Percentiles rank a stretch among this genome's conserved stretches.
Conservation (phyloP, 2,888 invertebrate species). For the Schizotus pectinicornis region DNA sequence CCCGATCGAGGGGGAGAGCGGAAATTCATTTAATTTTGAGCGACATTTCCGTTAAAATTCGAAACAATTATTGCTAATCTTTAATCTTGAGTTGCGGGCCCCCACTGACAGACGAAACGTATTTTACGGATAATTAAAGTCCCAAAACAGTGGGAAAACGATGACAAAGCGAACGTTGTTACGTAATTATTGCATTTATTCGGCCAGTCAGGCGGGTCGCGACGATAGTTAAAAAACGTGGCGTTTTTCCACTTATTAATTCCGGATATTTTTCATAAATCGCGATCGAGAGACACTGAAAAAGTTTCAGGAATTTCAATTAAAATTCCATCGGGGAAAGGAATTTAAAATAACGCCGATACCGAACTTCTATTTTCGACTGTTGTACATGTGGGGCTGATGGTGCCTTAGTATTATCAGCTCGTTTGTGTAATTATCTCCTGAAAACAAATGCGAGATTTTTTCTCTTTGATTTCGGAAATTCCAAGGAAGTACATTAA, state of each 20-base stretch:
- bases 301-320: constrained; percentile 33
- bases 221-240: too few species aligned
- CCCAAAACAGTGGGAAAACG: constrained; percentile 9
- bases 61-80: constrained; percentile 22
- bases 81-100: constrained; percentile 5
- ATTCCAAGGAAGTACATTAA: background rate
- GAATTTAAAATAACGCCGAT: constrained; percentile 24
- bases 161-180: constrained; percentile 1
- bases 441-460: constrained; percentile 16
- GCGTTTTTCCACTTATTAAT: background rate
- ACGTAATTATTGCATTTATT: constrained; percentile 5
- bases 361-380: constrained; percentile 18
- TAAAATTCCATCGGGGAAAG: constrained; percentile 26
- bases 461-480: constrained; percentile 8
- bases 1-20: constrained; percentile 2
- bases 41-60: constrained; percentile 23
- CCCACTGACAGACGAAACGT: constrained; percentile 6
- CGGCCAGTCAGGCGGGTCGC: too few species aligned
- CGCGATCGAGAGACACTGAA: constrained; percentile 16
- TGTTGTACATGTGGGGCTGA: background rate
- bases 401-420: constrained; percentile 11
- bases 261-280: constrained; percentile 15
- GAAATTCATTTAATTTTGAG: constrained; percentile 22
- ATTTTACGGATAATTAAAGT: constrained; percentile 22
- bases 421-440: constrained; percentile 21